These are phyloP conservation scores for Zosterops pallidus DNA, from an alignment of 2,113 vertebrate species.

Conservation along the genomic window DNA sequence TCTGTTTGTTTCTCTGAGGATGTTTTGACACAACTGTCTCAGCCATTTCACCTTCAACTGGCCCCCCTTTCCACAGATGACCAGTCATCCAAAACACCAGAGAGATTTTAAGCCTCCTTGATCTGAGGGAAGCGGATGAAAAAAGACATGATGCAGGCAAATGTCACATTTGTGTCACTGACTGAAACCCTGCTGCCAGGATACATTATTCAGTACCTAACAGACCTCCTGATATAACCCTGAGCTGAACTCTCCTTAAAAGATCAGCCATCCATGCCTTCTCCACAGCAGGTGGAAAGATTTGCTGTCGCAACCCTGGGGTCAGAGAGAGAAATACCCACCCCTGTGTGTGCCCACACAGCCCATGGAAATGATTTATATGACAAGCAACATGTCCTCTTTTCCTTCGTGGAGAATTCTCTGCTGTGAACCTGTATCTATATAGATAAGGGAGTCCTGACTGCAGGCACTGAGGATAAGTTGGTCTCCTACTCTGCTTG, in stretches of 20 bases:
- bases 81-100: slow-evolving; percentile 26
- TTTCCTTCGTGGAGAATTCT: not conserved
- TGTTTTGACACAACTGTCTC: slow-evolving; percentile 8
- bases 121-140: not conserved
- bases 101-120: slow-evolving; percentile 36
- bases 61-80: slow-evolving; percentile 23
- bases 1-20: slow-evolving; percentile 13
- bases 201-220: slow-evolving; percentile 38
- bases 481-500: not conserved
- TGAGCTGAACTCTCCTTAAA: not conserved
- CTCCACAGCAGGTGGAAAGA: not conserved
- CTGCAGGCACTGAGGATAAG: not conserved
- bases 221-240: not conserved
- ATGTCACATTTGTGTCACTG: slow-evolving; percentile 50
- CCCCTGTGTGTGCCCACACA: fast-evolving
- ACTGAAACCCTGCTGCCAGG: slow-evolving; percentile 25
- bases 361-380: not conserved
- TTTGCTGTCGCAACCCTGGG: not conserved
- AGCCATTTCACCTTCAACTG: slow-evolving; percentile 10
- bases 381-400: fast-evolving
- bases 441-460: not conserved
- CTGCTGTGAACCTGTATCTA: not conserved
- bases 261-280: not conserved
- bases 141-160: slow-evolving; percentile 45
- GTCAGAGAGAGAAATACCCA: not conserved